Percentiles rank a stretch among this genome's conserved stretches.
These are phyloP conservation scores for Melanotaenia trifasciata DNA, from an alignment of 2,797 vertebrate genomes.

Conservation along the genomic window DNA sequence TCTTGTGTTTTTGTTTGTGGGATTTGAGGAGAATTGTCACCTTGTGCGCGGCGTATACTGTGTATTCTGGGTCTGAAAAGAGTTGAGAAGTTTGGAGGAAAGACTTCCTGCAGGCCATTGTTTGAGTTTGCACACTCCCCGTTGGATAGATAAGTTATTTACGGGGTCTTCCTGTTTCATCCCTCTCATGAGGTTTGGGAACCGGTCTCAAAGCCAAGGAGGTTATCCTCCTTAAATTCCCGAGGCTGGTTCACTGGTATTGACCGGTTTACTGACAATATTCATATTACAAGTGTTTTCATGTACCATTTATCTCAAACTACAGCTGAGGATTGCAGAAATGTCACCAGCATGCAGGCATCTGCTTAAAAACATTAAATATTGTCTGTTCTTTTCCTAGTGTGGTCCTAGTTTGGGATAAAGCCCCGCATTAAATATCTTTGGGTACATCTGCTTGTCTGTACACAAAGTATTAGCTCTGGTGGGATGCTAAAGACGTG, in stretches of 20 bases:
- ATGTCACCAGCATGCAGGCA: background rate
- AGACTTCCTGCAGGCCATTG: conserved; percentile 70
- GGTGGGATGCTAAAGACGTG: conserved; percentile 34
- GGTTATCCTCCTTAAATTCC: conserved; percentile 18
- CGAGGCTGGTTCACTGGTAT: background rate
- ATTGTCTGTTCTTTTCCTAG: background rate
- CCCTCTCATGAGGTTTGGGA: conserved; percentile 38
- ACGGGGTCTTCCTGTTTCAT: conserved; percentile 55
- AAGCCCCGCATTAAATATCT: conserved; percentile 27
- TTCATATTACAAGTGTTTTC: background rate
- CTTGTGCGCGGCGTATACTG: conserved; percentile 13
- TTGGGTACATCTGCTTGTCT: conserved; percentile 28
- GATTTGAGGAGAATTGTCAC: conserved; percentile 43
- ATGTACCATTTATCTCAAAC: background rate
- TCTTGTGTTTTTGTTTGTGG: conserved; percentile 36
- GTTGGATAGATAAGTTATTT: conserved; percentile 62
- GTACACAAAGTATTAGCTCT: conserved; percentile 32
- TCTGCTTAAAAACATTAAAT: background rate
- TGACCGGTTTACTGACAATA: background rate
- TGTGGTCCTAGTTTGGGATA: conserved; percentile 19
- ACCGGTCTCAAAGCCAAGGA: conserved; percentile 11
- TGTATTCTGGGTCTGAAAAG: conserved; percentile 48
- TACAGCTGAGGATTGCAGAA: background rate
- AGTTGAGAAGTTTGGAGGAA: conserved; percentile 44
- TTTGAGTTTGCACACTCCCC: conserved; percentile 46